Conservation (phyloP, 2,113 vertebrate genomes). For the Cryptomyrus ogoouensis region DNA sequence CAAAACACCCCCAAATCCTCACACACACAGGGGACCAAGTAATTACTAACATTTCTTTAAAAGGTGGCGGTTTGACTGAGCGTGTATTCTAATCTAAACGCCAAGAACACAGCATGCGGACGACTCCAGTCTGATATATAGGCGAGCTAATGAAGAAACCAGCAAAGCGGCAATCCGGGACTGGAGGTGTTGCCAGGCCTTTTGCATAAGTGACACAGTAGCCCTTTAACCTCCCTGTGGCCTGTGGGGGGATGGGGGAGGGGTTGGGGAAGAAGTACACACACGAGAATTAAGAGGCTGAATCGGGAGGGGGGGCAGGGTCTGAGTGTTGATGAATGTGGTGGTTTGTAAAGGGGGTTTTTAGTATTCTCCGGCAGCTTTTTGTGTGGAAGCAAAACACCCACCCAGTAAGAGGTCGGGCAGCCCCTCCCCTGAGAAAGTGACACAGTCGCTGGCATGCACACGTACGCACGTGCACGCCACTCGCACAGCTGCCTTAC, state of each 20-base stretch:
- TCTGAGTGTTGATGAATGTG: not conserved
- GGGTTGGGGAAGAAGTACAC: not conserved
- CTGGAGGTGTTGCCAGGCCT: not conserved
- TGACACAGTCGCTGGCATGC: not conserved
- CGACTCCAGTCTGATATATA: not conserved
- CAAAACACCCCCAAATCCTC: not conserved
- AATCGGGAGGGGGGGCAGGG: not conserved
- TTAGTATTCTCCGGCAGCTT: conserved; percentile 20
- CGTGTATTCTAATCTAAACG: not conserved
- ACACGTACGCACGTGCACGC: not conserved
- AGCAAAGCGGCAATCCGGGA: not conserved
- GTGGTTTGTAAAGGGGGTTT: conserved; percentile 5
- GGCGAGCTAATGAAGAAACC: not conserved
- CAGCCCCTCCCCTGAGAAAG: not conserved
- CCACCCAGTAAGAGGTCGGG: conserved; percentile 17
- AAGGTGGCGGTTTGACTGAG: not conserved
- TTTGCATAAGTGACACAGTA: not conserved
- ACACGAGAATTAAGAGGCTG: not conserved
- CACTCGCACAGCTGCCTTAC: not conserved
- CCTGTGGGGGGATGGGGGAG: not conserved
- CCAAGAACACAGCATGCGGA: not conserved
- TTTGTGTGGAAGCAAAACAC: not conserved
- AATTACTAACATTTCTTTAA: not conserved
- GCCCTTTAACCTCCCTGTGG: no score
- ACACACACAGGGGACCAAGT: not conserved